Evolutionary conservation across 1,140 invertebrate genomes (phyloP).

Genomic region (Linepithema humile): DNA sequence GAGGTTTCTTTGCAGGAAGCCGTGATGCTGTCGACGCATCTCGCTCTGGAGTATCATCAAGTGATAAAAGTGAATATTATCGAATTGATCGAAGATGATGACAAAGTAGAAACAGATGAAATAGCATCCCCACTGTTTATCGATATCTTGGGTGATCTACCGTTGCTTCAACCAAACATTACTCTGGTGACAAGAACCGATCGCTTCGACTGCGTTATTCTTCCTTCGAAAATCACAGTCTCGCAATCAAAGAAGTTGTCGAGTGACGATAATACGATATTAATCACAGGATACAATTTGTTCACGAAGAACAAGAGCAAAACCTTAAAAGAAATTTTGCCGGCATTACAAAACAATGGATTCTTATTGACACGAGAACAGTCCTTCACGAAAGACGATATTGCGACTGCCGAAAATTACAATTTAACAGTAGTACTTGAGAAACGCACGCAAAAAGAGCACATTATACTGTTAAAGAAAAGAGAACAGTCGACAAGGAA

Average conservation of each 20-base stretch:
- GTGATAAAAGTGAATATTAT: constrained; percentile 89
- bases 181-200: background rate
- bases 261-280: constrained; percentile 84
- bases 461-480: constrained; percentile 76
- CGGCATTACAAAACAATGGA: constrained; percentile 79
- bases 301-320: constrained; percentile 56
- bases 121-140: constrained; percentile 84
- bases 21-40: constrained; percentile 87
- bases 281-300: constrained; percentile 84
- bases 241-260: background rate
- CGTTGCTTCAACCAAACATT: constrained; percentile 84
- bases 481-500: constrained; percentile 65
- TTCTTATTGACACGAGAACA: constrained; percentile 84
- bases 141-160: constrained; percentile 86
- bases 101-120: constrained; percentile 80
- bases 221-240: constrained; percentile 75
- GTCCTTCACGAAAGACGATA: constrained; percentile 33
- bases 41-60: constrained; percentile 91
- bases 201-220: background rate
- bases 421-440: constrained; percentile 73
- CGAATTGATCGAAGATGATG: constrained; percentile 87
- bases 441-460: constrained; percentile 72
- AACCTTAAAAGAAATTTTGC: constrained; percentile 71
- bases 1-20: constrained; percentile 79
- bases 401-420: constrained; percentile 67